These are phyloP conservation scores for Tiphia femorata DNA, from an alignment of 2,888 invertebrate genomes.

Conservation along the genomic window DNA sequence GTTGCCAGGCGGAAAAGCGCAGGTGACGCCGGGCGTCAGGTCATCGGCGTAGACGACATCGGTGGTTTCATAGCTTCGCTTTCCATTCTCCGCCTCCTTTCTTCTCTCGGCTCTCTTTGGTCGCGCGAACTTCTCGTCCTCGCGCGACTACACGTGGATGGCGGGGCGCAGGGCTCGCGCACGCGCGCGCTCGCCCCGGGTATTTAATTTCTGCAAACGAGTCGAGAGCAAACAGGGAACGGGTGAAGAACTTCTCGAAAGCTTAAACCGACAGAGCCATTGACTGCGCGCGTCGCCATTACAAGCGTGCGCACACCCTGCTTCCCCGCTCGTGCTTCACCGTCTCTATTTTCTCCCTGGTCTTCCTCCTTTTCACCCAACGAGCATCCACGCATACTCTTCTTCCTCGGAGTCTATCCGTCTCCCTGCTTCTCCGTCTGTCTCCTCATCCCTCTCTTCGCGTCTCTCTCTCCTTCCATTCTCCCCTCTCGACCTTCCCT, in stretches of 20 bases:
- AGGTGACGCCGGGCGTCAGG: no score
- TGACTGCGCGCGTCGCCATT: constrained; percentile 24
- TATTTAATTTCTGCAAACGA: constrained; percentile 26
- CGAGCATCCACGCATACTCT: neutral
- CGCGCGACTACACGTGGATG: no score
- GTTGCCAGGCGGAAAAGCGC: neutral
- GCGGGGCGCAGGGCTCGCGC: no score
- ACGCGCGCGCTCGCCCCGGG: no score
- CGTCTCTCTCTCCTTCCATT: neutral
- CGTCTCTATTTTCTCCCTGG: neutral
- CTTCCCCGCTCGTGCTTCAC: constrained; percentile 14
- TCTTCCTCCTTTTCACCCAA: neutral
- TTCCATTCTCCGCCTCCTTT: neutral
- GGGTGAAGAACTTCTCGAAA: neutral
- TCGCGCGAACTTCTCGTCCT: no score
- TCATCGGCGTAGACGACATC: no score
- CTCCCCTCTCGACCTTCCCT: neutral
- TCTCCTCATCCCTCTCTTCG: neutral
- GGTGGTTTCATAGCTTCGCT: no score
- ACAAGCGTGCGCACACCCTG: constrained; percentile 17
- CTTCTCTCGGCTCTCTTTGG: neutral
- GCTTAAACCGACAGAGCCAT: constrained; percentile 17
- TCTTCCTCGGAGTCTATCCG: no score
- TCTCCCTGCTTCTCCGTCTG: no score
- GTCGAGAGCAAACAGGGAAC: constrained; percentile 23